Conservation (phyloP, 2,888 invertebrate genomes). For the Heliconius aoede region DNA sequence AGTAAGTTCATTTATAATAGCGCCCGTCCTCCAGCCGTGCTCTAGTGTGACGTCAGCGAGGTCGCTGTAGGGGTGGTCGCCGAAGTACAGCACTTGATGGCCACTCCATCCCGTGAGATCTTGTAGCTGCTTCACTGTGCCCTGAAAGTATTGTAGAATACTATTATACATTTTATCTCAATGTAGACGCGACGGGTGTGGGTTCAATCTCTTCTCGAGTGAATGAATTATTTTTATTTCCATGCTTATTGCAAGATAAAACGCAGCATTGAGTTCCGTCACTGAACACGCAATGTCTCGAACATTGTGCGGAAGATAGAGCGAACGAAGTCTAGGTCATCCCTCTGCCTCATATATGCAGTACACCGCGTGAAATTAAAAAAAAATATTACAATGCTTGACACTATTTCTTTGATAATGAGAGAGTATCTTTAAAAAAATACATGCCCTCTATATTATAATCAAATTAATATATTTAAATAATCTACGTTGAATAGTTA, state of each 20-base stretch:
- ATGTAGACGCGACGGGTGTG: too few species aligned
- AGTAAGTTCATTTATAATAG: slow-evolving; percentile 96
- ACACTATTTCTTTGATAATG: neutral
- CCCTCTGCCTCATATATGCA: too few species aligned
- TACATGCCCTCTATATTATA: neutral
- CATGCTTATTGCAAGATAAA: too few species aligned
- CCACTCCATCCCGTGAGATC: slow-evolving; percentile 96
- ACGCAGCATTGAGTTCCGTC: too few species aligned
- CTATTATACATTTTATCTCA: neutral
- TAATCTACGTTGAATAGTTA: neutral
- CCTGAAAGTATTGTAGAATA: slow-evolving; percentile 79
- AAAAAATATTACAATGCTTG: too few species aligned
- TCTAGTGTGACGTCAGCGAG: slow-evolving; percentile 97
- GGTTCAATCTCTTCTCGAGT: too few species aligned
- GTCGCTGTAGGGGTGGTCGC: slow-evolving; percentile 99
- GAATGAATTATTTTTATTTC: too few species aligned
- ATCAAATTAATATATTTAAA: neutral
- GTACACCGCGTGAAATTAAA: too few species aligned
- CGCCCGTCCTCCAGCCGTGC: slow-evolving; percentile 99
- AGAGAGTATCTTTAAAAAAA: neutral
- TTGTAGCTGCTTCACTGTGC: slow-evolving; percentile 95
- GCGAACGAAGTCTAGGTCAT: too few species aligned
- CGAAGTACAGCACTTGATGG: slow-evolving; percentile 97
- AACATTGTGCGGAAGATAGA: too few species aligned
- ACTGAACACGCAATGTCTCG: too few species aligned